A percentile compares a stretch with the other conserved stretches of the same genome.
These are phyloP conservation scores for Trichechus manatus DNA, from an alignment of 2,113 vertebrate species.

Conservation along the genomic window DNA sequence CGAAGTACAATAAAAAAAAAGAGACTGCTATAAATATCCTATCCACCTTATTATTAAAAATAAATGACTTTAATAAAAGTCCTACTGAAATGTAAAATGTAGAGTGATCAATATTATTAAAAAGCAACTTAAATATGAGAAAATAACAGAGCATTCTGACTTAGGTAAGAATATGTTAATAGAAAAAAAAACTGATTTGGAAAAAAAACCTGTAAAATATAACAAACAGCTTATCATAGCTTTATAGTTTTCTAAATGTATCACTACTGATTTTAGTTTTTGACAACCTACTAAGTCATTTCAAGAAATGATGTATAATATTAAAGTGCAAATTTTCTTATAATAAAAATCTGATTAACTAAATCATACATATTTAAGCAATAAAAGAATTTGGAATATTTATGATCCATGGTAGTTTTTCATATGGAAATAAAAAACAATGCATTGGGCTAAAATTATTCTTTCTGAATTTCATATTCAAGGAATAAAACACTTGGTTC, in stretches of 20 bases:
- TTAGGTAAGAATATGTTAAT: not conserved
- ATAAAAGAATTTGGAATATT: not conserved
- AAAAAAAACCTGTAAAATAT: not conserved
- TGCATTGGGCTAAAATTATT: not conserved
- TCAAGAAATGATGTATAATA: not conserved
- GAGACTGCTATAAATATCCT: constrained; percentile 55
- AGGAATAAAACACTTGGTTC: not conserved
- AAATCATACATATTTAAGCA: constrained; percentile 28
- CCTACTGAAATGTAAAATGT: not conserved
- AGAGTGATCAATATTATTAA: not conserved
- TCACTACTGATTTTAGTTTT: not conserved
- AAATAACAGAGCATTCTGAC: not conserved
- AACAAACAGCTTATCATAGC: not conserved
- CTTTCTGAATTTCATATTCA: not conserved
- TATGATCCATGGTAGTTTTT: constrained; percentile 55
- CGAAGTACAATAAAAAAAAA: not conserved
- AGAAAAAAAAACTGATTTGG: not conserved
- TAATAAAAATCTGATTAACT: not conserved
- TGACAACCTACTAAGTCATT: not conserved
- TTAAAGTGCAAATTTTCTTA: constrained; percentile 23
- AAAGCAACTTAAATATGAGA: not conserved
- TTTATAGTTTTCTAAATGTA: constrained; percentile 14
- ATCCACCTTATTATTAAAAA: constrained; percentile 54
- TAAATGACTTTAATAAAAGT: constrained; percentile 55
- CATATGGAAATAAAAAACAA: not conserved